These are phyloP conservation scores for Mythimna ferrago DNA, from an alignment of 2,888 invertebrate species.

Conservation along the genomic window DNA sequence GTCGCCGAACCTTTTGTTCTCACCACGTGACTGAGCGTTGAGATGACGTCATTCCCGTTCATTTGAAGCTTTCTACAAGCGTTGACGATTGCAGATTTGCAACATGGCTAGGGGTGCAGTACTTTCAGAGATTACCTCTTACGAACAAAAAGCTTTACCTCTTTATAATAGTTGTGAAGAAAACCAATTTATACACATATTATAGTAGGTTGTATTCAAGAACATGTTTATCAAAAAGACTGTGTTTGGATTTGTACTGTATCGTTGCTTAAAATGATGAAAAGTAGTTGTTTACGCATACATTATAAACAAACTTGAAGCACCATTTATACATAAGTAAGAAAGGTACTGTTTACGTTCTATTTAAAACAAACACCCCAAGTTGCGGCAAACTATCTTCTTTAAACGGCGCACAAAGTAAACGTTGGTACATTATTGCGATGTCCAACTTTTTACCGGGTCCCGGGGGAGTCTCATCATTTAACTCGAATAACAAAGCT, in stretches of 20 bases:
- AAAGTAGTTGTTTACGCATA: neutral
- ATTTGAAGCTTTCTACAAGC: too few relatives aligned
- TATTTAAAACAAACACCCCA: conserved; percentile 13
- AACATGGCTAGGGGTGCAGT: too few relatives aligned
- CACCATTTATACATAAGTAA: conserved; percentile 1
- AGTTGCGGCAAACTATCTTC: conserved; percentile 22
- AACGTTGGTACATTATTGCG: conserved; percentile 58
- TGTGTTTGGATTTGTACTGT: neutral
- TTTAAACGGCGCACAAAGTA: conserved; percentile 31
- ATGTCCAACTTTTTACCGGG: conserved; percentile 60
- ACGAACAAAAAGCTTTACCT: too few relatives aligned
- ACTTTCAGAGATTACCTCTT: too few relatives aligned
- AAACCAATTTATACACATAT: too few relatives aligned
- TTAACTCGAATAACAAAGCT: conserved; percentile 70
- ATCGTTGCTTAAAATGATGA: neutral
- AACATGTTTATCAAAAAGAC: neutral
- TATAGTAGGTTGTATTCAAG: neutral
- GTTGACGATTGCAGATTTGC: too few relatives aligned
- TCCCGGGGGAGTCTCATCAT: conserved; percentile 54
- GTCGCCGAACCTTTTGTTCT: too few relatives aligned
- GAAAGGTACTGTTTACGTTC: neutral
- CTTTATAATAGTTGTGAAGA: too few relatives aligned
- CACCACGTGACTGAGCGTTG: too few relatives aligned
- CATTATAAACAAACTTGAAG: neutral
- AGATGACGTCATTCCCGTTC: too few relatives aligned